Evolutionary conservation across 2,113 vertebrate species (phyloP).

Genomic region (Lanius collurio): DNA sequence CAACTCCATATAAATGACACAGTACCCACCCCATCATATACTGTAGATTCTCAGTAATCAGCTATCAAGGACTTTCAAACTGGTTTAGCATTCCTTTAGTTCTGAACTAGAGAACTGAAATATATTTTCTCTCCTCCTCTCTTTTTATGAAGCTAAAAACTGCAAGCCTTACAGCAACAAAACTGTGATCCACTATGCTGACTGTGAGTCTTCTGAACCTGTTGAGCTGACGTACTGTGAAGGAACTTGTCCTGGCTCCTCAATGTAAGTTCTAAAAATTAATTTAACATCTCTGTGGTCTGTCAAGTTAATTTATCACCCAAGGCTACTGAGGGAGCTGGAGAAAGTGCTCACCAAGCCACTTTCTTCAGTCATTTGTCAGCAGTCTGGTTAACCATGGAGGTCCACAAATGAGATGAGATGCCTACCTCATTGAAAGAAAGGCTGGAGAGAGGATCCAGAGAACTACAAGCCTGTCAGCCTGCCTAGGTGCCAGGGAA

Average conservation of each 20-base stretch:
- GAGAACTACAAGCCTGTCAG: neutral
- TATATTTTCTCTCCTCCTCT: neutral
- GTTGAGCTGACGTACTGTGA: slow-evolving; percentile 80
- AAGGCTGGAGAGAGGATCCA: neutral
- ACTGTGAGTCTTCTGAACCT: slow-evolving; percentile 67
- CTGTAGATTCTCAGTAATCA: neutral
- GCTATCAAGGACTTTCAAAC: neutral
- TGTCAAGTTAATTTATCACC: neutral
- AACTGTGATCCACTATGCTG: slow-evolving; percentile 59
- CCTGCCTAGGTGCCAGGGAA: neutral
- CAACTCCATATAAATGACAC: neutral
- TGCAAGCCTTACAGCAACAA: slow-evolving; percentile 69
- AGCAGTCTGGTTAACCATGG: neutral
- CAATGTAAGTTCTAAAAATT: slow-evolving; percentile 78
- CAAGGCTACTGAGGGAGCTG: neutral
- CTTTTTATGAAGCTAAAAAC: neutral
- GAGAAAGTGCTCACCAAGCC: neutral
- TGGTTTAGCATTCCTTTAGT: neutral
- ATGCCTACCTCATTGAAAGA: neutral
- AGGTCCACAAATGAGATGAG: neutral
- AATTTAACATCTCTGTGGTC: neutral
- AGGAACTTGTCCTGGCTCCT: slow-evolving; percentile 80
- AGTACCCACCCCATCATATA: neutral
- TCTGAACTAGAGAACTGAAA: neutral
- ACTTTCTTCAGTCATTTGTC: neutral